Evolutionary conservation across 2,797 vertebrate genomes (phyloP).

Genomic region (Hybognathus amarus): DNA sequence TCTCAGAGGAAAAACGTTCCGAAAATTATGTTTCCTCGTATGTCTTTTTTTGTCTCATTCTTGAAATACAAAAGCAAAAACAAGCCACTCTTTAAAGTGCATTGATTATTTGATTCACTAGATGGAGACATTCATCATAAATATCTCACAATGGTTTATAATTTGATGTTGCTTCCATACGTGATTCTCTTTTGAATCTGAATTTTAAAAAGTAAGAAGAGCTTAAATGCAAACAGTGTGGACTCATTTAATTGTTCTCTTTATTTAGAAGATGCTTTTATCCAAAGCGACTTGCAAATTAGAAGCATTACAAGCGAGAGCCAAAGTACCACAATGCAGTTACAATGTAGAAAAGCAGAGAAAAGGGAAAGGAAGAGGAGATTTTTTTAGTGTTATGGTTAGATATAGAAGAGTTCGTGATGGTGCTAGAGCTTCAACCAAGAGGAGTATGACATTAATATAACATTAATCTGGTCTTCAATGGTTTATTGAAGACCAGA

Average conservation of each 20-base stretch:
- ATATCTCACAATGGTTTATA: not conserved
- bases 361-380: not conserved
- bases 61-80: not conserved
- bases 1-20: not conserved
- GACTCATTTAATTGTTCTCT: constrained; percentile 21
- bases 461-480: no score
- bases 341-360: not conserved
- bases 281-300: not conserved
- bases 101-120: constrained; percentile 46
- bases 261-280: constrained; percentile 13
- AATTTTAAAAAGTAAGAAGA: not conserved
- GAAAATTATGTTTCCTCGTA: not conserved
- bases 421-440: not conserved
- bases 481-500: constrained; percentile 8
- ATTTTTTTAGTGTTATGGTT: not conserved
- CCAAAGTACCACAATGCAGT: not conserved
- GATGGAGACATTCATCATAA: constrained; percentile 64
- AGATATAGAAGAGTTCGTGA: not conserved
- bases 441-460: constrained; percentile 1
- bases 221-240: constrained; percentile 8
- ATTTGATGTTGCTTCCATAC: not conserved
- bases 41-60: not conserved
- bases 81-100: not conserved
- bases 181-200: not conserved
- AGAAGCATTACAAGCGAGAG: not conserved